phyloP scores from a whole-genome alignment of 2,888 invertebrate species.

The Noctua janthina region DNA sequence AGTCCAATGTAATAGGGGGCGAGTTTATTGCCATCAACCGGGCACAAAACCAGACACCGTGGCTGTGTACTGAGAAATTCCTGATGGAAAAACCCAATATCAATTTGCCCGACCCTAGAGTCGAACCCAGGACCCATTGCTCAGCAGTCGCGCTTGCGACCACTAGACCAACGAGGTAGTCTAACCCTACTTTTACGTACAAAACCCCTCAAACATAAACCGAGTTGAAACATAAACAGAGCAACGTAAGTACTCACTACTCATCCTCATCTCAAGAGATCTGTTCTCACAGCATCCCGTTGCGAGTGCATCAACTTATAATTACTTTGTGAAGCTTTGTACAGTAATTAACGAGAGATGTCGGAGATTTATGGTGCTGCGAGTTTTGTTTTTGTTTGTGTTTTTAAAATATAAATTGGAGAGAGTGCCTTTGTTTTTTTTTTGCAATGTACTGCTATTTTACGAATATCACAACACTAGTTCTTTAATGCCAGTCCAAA shows the following conservation, averaged over 20 bases:
- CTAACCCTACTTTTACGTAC: not conserved
- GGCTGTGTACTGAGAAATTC: too few species aligned
- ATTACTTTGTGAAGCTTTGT: conserved; percentile 36
- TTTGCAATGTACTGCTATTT: too few species aligned
- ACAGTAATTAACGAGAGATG: conserved; percentile 10
- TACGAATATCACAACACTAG: not conserved
- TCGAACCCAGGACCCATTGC: too few species aligned
- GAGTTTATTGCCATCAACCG: too few species aligned
- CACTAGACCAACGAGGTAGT: not conserved
- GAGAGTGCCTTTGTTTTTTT: not conserved
- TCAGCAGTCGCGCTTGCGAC: not conserved
- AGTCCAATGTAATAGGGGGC: too few species aligned
- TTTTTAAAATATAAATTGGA: conserved; percentile 5
- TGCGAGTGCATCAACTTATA: conserved; percentile 33
- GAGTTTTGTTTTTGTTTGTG: conserved; percentile 20
- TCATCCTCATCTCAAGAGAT: conserved; percentile 11
- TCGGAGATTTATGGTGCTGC: conserved; percentile 13
- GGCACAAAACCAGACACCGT: too few species aligned
- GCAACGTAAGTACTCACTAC: not conserved
- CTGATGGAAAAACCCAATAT: too few species aligned
- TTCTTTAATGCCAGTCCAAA: not conserved
- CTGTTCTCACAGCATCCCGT: conserved; percentile 29
- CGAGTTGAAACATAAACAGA: conserved; percentile 2
- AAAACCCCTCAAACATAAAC: not conserved
- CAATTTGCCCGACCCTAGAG: too few species aligned